Percentiles rank a stretch among this genome's conserved stretches.
phyloP scores from a whole-genome alignment of 2,113 vertebrate genomes.

The Macheiramphus alcinus region DNA sequence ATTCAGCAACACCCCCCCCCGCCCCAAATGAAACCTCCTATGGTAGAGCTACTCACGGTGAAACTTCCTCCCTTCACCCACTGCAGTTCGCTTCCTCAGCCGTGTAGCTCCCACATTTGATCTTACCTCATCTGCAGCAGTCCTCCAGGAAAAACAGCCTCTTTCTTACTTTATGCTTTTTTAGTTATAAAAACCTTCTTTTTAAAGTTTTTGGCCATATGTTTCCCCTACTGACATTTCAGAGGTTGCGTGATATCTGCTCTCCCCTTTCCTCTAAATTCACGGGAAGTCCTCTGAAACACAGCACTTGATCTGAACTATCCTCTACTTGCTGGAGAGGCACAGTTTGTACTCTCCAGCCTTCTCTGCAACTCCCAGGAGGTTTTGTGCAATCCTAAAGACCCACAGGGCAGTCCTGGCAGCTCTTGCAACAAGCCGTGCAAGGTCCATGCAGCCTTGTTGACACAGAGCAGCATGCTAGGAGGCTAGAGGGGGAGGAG shows the following conservation, averaged over 20 bases:
- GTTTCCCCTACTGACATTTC: background rate
- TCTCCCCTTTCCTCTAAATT: background rate
- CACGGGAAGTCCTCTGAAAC: background rate
- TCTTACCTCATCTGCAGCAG: background rate
- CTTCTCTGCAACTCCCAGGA: background rate
- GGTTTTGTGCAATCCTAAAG: background rate
- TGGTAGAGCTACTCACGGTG: background rate
- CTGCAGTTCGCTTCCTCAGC: background rate
- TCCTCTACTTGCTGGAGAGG: background rate
- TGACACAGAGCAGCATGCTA: accelerated
- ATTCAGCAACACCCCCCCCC: too few relatives aligned
- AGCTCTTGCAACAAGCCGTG: background rate
- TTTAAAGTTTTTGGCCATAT: background rate
- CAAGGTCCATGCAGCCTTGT: background rate
- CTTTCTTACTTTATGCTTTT: background rate
- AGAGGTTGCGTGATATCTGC: background rate
- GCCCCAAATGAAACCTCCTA: background rate
- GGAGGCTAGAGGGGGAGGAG: background rate
- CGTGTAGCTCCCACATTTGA: background rate
- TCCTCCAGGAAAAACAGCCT: background rate
- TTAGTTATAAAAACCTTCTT: background rate
- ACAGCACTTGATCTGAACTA: background rate
- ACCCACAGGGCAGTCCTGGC: background rate
- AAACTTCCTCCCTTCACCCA: background rate
- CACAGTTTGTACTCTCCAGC: background rate